A percentile compares a stretch with the other conserved stretches of the same genome.
These are phyloP conservation scores for Platalea minor DNA, from an alignment of 2,797 vertebrate genomes.

Conservation along the genomic window DNA sequence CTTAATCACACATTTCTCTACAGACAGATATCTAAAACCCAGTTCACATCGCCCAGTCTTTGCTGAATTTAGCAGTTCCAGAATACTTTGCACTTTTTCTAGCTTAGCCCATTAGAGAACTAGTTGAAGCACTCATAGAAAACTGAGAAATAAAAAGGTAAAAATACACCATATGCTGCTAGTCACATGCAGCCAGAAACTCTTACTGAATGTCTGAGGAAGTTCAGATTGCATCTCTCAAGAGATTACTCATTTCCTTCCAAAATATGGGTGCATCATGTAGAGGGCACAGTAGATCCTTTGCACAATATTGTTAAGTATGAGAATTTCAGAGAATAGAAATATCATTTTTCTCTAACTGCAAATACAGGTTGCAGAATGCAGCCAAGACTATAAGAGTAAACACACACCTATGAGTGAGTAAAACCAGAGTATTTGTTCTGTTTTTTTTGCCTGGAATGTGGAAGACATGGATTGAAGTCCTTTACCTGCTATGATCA, in stretches of 20 bases:
- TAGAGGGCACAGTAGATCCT: neutral
- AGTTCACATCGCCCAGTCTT: neutral
- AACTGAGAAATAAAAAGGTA: neutral
- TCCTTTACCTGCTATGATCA: neutral
- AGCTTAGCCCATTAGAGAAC: neutral
- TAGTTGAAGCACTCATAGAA: neutral
- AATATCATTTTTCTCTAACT: neutral
- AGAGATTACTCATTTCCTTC: neutral
- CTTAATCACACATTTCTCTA: conserved; percentile 12
- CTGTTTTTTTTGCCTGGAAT: neutral
- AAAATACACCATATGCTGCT: neutral
- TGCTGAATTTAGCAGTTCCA: neutral
- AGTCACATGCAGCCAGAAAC: neutral
- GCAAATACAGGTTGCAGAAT: neutral
- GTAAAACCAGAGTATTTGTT: neutral
- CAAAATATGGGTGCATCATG: neutral
- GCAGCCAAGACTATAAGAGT: neutral
- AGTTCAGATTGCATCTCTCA: neutral
- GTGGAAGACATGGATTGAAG: neutral
- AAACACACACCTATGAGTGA: neutral
- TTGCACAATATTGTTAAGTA: neutral
- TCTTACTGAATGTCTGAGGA: neutral
- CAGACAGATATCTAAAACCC: neutral
- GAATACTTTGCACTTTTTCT: neutral
- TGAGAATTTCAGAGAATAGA: neutral